These are phyloP conservation scores for Bradypus variegatus DNA, from an alignment of 2,797 vertebrate genomes.

Conservation along the genomic window DNA sequence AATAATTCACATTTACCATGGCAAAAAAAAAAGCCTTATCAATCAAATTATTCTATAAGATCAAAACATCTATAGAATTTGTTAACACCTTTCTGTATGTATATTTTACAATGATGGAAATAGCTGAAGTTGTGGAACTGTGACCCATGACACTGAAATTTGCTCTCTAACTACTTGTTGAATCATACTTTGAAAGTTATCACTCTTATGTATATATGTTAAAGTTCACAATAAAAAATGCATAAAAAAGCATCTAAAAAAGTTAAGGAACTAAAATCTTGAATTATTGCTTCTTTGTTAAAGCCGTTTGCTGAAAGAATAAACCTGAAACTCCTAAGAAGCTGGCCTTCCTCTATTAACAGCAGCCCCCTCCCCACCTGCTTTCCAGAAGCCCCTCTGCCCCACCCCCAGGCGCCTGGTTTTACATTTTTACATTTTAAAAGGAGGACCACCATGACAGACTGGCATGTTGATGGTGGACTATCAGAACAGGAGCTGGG, in stretches of 20 bases:
- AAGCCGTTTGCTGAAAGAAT: not conserved
- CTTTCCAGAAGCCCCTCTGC: not conserved
- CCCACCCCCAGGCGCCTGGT: too few relatives aligned
- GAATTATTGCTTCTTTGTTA: not conserved
- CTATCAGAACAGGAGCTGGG: too few relatives aligned
- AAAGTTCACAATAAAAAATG: too few relatives aligned
- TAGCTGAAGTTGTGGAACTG: too few relatives aligned
- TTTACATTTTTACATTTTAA: not conserved
- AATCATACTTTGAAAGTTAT: too few relatives aligned
- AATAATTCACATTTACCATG: not conserved
- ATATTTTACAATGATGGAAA: too few relatives aligned
- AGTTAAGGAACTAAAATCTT: not conserved
- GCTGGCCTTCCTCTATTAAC: fast-evolving
- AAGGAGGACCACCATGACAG: not conserved
- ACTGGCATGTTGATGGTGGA: fast-evolving
- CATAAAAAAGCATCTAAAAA: not conserved
- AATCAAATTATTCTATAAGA: not conserved
- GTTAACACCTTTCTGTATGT: too few relatives aligned
- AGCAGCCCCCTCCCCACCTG: too few relatives aligned
- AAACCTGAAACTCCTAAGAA: too few relatives aligned
- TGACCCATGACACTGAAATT: too few relatives aligned
- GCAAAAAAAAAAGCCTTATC: constrained; percentile 4
- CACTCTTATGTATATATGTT: too few relatives aligned
- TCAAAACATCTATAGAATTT: not conserved
- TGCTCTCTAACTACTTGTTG: too few relatives aligned